These are phyloP conservation scores for Amblyopsis rosae DNA, from an alignment of 2,113 vertebrate species.

Conservation along the genomic window DNA sequence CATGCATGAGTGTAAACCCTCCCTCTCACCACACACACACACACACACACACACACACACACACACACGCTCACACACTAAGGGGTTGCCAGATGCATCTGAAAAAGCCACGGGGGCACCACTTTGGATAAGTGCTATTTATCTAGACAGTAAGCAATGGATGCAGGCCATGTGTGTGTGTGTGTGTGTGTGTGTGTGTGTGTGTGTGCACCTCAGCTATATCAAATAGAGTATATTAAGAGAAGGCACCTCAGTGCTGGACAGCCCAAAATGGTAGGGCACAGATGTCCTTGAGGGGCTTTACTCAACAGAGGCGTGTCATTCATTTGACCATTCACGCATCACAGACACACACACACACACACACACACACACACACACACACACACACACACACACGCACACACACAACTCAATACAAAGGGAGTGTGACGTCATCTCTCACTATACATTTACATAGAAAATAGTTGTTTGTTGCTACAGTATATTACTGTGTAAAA, in stretches of 20 bases:
- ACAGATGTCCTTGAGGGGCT: neutral
- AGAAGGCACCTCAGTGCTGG: conserved; percentile 3
- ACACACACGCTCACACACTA: conserved; percentile 3
- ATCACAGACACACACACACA: neutral
- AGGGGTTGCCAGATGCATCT: conserved; percentile 22
- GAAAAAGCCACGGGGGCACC: conserved; percentile 12
- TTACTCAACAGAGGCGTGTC: neutral
- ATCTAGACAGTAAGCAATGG: conserved; percentile 18
- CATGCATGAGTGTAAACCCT: neutral
- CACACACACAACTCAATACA: too few relatives aligned
- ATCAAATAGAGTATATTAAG: conserved; percentile 24
- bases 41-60: conserved; percentile 1
- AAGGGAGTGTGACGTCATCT: too few relatives aligned
- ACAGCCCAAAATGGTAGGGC: neutral
- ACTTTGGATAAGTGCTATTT: conserved; percentile 48
- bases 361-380: neutral
- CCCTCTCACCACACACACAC: neutral
- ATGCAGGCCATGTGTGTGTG: conserved; percentile 3
- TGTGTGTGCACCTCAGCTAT: neutral
- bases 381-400: too few relatives aligned
- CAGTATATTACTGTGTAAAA: too few relatives aligned
- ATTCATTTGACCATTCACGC: neutral
- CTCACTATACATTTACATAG: too few relatives aligned
- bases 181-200: neutral
- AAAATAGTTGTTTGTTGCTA: too few relatives aligned